Evolutionary conservation across 1,140 invertebrate genomes (phyloP).

Genomic region (Drosophila sp.): DNA sequence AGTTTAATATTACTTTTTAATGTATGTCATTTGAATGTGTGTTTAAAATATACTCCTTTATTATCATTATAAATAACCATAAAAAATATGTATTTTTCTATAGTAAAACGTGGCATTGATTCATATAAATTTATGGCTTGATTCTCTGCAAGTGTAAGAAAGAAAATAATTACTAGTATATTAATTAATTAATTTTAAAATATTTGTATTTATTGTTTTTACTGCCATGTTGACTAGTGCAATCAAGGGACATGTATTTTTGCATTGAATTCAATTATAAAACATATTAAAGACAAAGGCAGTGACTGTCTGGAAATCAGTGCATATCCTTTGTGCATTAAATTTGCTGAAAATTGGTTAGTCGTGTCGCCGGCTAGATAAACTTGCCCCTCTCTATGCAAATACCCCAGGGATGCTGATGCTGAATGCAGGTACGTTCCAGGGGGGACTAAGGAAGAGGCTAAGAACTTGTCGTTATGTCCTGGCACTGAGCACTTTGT

Average conservation of each 20-base stretch:
- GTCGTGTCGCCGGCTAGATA: constrained; percentile 72
- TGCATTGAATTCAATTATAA: constrained; percentile 80
- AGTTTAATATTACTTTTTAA: no score
- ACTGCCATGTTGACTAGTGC: constrained; percentile 39
- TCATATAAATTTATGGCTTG: no score
- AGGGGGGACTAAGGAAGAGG: not conserved
- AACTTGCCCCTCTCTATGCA: constrained; percentile 52
- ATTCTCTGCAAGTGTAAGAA: no score
- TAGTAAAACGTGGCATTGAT: no score
- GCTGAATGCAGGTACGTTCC: constrained; percentile 47
- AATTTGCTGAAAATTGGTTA: constrained; percentile 83
- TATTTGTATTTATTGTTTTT: no score
- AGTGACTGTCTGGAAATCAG: constrained; percentile 48
- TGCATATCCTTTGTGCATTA: constrained; percentile 73
- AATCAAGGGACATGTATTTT: constrained; percentile 49
- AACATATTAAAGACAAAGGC: constrained; percentile 60
- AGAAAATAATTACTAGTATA: not conserved
- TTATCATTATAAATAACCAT: no score
- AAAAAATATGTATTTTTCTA: no score
- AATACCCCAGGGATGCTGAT: constrained; percentile 53
- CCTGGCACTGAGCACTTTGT: constrained; percentile 62
- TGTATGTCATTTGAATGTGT: no score
- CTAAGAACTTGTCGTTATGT: constrained; percentile 28
- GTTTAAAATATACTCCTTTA: no score
- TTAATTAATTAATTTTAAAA: no score